phyloP scores from a whole-genome alignment of 23 tunicate genomes.

The Ciona savignyi region DNA sequence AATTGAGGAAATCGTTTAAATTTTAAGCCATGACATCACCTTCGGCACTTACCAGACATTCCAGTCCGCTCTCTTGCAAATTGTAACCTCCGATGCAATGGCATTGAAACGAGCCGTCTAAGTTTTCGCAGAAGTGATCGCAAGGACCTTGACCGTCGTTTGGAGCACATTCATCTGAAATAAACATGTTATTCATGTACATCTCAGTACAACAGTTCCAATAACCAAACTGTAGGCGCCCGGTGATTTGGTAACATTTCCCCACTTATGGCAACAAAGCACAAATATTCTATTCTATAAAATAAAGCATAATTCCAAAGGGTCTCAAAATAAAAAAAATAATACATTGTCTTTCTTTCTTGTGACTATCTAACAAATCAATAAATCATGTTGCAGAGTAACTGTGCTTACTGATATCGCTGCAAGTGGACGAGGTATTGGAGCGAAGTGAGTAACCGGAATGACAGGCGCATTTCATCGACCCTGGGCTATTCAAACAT shows the following conservation, averaged over 20 bases:
- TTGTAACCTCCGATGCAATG: conserved; percentile 46
- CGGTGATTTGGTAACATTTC: too few relatives aligned
- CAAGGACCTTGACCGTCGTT: conserved; percentile 67
- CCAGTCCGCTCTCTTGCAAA: conserved; percentile 6
- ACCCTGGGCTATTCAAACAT: conserved; percentile 57
- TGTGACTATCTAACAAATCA: not conserved
- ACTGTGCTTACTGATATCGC: conserved; percentile 30
- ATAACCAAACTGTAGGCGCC: too few relatives aligned
- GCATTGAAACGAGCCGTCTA: conserved; percentile 41
- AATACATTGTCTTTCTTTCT: too few relatives aligned
- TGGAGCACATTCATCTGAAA: conserved; percentile 78
- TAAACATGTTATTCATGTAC: too few relatives aligned
- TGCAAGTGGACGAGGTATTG: conserved; percentile 20
- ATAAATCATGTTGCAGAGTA: not conserved
- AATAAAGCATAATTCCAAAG: too few relatives aligned
- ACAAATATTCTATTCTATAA: too few relatives aligned
- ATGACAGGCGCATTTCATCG: conserved; percentile 33
- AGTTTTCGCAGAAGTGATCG: conserved; percentile 80
- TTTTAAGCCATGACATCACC: too few relatives aligned
- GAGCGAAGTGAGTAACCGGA: conserved; percentile 13
- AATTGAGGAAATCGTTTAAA: too few relatives aligned
- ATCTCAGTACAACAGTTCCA: too few relatives aligned
- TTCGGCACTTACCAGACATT: too few relatives aligned
- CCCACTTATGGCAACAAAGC: too few relatives aligned
- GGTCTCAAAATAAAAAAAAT: too few relatives aligned